A percentile compares a stretch with the other conserved stretches of the same genome.
Evolutionary conservation across 1,140 invertebrate species (phyloP).

Genomic region (Macrosteles quadrilineatus): DNA sequence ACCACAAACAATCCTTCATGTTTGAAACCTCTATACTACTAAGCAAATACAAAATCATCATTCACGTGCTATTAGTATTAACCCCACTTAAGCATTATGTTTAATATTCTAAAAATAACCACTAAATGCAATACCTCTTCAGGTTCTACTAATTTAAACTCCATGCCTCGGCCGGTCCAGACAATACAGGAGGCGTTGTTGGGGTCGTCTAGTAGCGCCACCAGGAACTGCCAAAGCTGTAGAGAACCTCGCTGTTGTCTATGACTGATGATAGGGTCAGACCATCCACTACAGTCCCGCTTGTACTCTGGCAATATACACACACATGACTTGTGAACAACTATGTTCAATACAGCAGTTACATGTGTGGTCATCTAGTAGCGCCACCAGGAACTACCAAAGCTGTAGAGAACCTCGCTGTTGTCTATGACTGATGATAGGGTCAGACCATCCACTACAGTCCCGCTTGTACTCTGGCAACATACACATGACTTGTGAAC

Average conservation of each 20-base stretch:
- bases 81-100: too few relatives aligned
- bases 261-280: neutral
- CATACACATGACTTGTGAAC: too few relatives aligned
- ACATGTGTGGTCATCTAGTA: constrained; percentile 89
- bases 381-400: constrained; percentile 91
- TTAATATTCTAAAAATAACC: too few relatives aligned
- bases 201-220: constrained; percentile 85
- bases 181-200: constrained; percentile 85
- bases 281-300: constrained; percentile 5
- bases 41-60: too few relatives aligned
- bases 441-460: neutral
- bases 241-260: constrained; percentile 68
- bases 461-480: constrained; percentile 20
- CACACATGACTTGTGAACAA: neutral
- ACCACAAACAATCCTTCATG: too few relatives aligned
- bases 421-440: constrained; percentile 3
- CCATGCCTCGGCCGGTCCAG: constrained; percentile 93
- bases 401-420: constrained; percentile 81
- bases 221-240: constrained; percentile 93
- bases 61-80: too few relatives aligned
- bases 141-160: constrained; percentile 93
- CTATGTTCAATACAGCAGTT: too few relatives aligned
- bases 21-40: too few relatives aligned
- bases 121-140: too few relatives aligned
- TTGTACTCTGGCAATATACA: constrained; percentile 22